Percentiles rank a stretch among this genome's conserved stretches.
phyloP scores from a whole-genome alignment of 2,113 vertebrate genomes.

The Myotis yumanensis region DNA sequence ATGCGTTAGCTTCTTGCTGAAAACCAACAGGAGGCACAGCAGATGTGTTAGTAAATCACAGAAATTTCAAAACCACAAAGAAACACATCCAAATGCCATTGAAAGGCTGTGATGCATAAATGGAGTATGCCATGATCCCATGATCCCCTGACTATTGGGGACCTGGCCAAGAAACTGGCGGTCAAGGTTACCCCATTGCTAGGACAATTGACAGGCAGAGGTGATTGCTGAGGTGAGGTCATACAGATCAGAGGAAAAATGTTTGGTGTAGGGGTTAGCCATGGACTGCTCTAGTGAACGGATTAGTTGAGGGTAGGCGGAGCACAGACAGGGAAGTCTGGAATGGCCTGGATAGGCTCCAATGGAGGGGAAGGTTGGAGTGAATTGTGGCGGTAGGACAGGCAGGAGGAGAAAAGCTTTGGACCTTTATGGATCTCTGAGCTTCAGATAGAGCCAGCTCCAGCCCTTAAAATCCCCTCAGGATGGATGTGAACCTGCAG shows the following conservation, averaged over 20 bases:
- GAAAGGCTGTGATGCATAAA: background rate
- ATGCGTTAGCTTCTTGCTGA: slow-evolving; percentile 47
- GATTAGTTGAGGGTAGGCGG: background rate
- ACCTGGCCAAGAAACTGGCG: background rate
- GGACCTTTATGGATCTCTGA: background rate
- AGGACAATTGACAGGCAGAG: background rate
- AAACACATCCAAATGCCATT: slow-evolving; percentile 16
- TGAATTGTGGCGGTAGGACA: background rate
- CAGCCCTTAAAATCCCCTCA: background rate
- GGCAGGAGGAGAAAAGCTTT: background rate
- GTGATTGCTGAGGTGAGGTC: background rate
- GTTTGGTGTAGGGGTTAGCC: background rate
- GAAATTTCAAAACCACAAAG: slow-evolving; percentile 28
- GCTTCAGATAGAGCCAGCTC: background rate
- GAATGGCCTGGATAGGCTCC: background rate
- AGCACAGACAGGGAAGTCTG: background rate
- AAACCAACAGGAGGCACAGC: slow-evolving; percentile 69
- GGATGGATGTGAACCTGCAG: background rate
- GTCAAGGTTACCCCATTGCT: background rate
- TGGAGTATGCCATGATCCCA: background rate
- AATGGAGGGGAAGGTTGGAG: background rate
- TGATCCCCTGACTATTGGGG: background rate
- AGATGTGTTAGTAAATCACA: slow-evolving; percentile 71
- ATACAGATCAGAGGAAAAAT: background rate
- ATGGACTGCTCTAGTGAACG: background rate